Percentiles rank a stretch among this genome's conserved stretches.
Conservation (phyloP, 2,797 vertebrate species). For the Microtus californicus region DNA sequence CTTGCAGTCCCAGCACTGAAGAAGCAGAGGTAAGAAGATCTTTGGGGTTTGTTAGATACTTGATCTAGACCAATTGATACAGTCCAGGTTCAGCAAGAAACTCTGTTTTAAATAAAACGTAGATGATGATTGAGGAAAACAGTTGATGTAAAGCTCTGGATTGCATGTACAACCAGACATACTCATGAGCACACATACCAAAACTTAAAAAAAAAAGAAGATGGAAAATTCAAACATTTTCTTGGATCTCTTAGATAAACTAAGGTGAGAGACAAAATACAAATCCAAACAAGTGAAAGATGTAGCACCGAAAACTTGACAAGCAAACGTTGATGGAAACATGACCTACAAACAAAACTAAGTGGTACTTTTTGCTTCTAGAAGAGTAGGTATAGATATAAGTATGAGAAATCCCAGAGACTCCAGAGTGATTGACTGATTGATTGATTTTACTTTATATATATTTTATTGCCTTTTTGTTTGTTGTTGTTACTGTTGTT, state of each 20-base stretch:
- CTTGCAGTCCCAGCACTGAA: neutral
- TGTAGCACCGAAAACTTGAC: neutral
- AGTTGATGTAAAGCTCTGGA: neutral
- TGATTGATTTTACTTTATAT: neutral
- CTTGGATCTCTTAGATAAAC: neutral
- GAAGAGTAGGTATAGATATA: neutral
- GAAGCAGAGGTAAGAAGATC: neutral
- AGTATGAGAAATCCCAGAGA: neutral
- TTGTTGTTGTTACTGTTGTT: no score
- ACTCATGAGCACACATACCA: neutral
- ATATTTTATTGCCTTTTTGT: neutral
- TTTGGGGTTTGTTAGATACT: neutral
- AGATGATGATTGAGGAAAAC: neutral
- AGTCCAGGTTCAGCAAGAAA: neutral
- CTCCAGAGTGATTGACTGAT: neutral
- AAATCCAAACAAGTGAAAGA: slow-evolving; percentile 41
- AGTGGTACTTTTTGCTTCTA: neutral
- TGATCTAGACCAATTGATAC: neutral
- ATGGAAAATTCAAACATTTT: slow-evolving; percentile 34
- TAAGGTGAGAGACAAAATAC: slow-evolving; percentile 20
- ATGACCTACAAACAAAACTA: neutral
- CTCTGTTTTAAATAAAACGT: neutral
- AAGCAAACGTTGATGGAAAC: neutral
- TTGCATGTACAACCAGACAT: neutral
- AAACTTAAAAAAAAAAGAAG: neutral